These are phyloP conservation scores for Otus sunia DNA, from an alignment of 2,113 vertebrate species.

Conservation along the genomic window DNA sequence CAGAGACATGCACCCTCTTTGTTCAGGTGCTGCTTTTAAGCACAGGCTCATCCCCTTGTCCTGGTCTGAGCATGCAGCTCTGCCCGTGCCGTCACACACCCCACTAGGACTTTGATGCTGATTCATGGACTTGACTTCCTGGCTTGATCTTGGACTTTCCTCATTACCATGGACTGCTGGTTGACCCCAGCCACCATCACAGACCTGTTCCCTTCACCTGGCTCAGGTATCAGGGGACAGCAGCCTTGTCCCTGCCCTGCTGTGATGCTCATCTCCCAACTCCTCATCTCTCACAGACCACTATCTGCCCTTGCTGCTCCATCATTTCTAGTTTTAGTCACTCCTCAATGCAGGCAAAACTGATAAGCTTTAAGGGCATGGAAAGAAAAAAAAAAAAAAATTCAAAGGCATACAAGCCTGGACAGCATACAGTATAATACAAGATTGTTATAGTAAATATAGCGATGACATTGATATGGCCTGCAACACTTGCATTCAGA, in stretches of 20 bases:
- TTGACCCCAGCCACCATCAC: background rate
- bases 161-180: background rate
- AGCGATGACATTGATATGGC: background rate
- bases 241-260: background rate
- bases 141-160: background rate
- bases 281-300: background rate
- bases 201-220: background rate
- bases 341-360: background rate
- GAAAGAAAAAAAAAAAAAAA: background rate
- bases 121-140: background rate
- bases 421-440: background rate
- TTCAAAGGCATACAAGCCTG: background rate
- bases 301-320: background rate
- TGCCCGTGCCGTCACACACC: background rate
- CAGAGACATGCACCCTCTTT: rapidly evolving
- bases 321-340: background rate
- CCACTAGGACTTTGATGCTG: background rate
- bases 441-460: background rate
- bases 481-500: background rate
- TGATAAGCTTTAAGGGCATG: background rate
- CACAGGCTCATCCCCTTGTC: background rate
- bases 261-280: background rate
- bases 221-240: rapidly evolving
- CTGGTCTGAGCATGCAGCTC: background rate
- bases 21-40: background rate